Evolutionary conservation across 2,797 vertebrate species (phyloP).

Genomic region (Valencia hispanica): DNA sequence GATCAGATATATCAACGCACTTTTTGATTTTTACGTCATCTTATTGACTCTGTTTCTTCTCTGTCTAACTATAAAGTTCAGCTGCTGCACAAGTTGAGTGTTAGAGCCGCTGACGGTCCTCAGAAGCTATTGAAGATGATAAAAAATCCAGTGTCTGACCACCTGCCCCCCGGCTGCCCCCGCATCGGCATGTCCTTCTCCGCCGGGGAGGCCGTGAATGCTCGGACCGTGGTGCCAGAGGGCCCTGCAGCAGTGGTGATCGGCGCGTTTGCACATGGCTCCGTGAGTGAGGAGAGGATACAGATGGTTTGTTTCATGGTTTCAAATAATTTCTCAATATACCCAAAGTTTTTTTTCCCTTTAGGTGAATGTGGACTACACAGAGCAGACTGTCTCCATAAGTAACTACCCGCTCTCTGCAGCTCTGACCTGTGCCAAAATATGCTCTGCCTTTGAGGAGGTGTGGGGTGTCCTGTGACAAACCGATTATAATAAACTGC

Average conservation of each 20-base stretch:
- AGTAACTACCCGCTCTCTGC: slow-evolving; percentile 98
- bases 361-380: slow-evolving; percentile 92
- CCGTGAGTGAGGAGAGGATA: slow-evolving; percentile 78
- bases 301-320: background rate
- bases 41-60: background rate
- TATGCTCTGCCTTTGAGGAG: slow-evolving; percentile 96
- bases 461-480: slow-evolving; percentile 90
- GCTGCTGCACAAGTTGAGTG: slow-evolving; percentile 95
- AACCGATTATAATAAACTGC: slow-evolving; percentile 12
- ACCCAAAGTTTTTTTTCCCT: slow-evolving; percentile 5
- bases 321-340: background rate
- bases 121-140: slow-evolving; percentile 92
- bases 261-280: slow-evolving; percentile 95
- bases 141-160: slow-evolving; percentile 94
- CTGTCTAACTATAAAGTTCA: slow-evolving; percentile 83
- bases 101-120: slow-evolving; percentile 93
- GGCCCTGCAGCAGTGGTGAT: slow-evolving; percentile 91
- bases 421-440: slow-evolving; percentile 94
- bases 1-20: too few relatives aligned
- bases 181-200: slow-evolving; percentile 91
- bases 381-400: slow-evolving; percentile 92
- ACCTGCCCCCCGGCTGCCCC: slow-evolving; percentile 92
- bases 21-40: background rate
- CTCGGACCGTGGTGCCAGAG: slow-evolving; percentile 84
- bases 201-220: slow-evolving; percentile 75